Base-by-base conservation (phyloP, 2,797 vertebrate genomes). In the Coccyzus lansbergi region DNA sequence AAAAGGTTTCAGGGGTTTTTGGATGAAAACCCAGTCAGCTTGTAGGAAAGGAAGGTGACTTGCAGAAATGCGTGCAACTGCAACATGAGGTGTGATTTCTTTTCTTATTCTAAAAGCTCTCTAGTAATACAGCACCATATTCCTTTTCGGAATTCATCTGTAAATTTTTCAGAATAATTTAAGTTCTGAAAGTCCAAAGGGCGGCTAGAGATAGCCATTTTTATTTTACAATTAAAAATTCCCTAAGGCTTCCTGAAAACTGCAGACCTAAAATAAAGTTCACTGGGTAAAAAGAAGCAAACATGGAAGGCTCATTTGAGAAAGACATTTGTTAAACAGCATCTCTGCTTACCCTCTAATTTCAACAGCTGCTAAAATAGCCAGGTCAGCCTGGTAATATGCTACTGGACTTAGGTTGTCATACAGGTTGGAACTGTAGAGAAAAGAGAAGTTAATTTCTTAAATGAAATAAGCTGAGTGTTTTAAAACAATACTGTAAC, bases 401-500 rank as follows among this genome's bases (percentile, higher is more conserved):
- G 98, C 97, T 76, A 98, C 82, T 12, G 98, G 98, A 94, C 99
- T 99, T 75, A 97, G 96, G 89, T 98, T 99, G 96, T 99, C 96
- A 87, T 98, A 99, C 93, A 98, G 98, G 95, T 99, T 99, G 15
- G 99, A 99, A 96, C 99, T 99, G 97, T 76, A 98, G 83, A 88
- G 52, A 87, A 91, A 93, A 80, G 1, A 52, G 36, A 76, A 67
- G n/a, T 62, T 10, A 33, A 75, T 40, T 58, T 72, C 44, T 70
- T 80, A 46, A 55, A 51, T 36, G 1, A 70, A 82, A 68, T 40
- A 59, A 72, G 22, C 4, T 6, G 38, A 56, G 46, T 49, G 38
- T 69, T 88, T 40, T 11, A 42, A 33, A 49, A 29, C 51, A 51
- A 55, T 26, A 28, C 51, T 46, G 3, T 40, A 85, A 87, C 49